Conservation (phyloP, 2,888 invertebrate genomes). For the Nudaria mundana region DNA sequence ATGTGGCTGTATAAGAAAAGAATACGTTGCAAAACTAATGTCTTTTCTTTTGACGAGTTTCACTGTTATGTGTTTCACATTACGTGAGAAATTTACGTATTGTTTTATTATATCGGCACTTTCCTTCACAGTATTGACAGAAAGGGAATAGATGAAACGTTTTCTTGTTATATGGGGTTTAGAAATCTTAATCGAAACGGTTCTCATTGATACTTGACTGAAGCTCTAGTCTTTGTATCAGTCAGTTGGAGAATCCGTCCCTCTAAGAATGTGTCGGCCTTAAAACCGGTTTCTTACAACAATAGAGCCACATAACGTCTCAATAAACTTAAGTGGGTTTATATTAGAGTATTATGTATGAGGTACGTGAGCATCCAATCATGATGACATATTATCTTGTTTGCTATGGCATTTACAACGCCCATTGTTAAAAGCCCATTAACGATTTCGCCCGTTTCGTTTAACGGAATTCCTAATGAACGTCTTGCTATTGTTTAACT, state of each 20-base stretch:
- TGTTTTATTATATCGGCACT: conserved; percentile 24
- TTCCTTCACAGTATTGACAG: conserved; percentile 24
- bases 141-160: too few relatives aligned
- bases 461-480: conserved; percentile 38
- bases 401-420: conserved; percentile 31
- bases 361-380: conserved; percentile 3
- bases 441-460: conserved; percentile 36
- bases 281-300: too few relatives aligned
- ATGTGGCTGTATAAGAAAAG: conserved; percentile 11
- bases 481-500: conserved; percentile 34
- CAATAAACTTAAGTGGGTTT: neutral
- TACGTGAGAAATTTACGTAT: conserved; percentile 46
- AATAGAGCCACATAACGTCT: too few relatives aligned
- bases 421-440: conserved; percentile 37
- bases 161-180: too few relatives aligned
- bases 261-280: too few relatives aligned
- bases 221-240: too few relatives aligned
- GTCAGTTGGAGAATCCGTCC: too few relatives aligned
- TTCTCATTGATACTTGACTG: too few relatives aligned
- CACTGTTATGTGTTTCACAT: conserved; percentile 40
- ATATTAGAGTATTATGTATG: neutral
- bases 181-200: too few relatives aligned
- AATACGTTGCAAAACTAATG: conserved; percentile 32
- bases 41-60: conserved; percentile 48
- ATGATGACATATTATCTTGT: conserved; percentile 47